Evolutionary conservation across 2,888 invertebrate genomes (phyloP).

Genomic region (Dione juno): DNA sequence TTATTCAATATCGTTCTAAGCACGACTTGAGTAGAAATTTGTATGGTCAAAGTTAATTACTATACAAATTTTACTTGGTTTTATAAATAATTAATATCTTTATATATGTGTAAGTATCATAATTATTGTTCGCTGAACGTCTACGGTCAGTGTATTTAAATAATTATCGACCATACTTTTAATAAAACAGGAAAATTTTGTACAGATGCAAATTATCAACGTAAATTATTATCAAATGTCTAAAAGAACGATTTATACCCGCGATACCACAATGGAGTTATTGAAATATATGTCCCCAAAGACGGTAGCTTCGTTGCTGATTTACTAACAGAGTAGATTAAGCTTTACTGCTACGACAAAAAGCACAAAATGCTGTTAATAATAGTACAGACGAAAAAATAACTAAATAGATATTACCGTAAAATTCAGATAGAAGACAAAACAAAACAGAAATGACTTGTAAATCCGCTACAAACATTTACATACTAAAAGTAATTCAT

Average conservation of each 20-base stretch:
- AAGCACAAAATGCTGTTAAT: constrained; percentile 14
- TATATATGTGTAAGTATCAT: constrained; percentile 2
- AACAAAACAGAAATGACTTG: constrained; percentile 73
- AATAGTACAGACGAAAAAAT: constrained; percentile 50
- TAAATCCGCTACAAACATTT: constrained; percentile 74
- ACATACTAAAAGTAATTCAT: constrained; percentile 56
- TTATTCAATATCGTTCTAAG: constrained; percentile 62
- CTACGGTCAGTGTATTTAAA: constrained; percentile 19
- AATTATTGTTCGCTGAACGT: constrained; percentile 5
- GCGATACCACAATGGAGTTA: constrained; percentile 71
- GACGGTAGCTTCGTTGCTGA: constrained; percentile 60
- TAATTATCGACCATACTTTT: constrained; percentile 52
- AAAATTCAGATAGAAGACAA: constrained; percentile 71
- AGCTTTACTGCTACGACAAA: constrained; percentile 37
- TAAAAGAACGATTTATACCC: constrained; percentile 76
- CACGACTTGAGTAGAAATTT: constrained; percentile 46
- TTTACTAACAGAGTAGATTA: constrained; percentile 56
- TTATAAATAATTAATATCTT: constrained; percentile 9
- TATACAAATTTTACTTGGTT: constrained; percentile 30
- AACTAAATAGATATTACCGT: constrained; percentile 66
- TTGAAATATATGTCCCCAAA: constrained; percentile 80
- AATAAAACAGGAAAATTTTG: constrained; percentile 57
- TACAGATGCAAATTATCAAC: constrained; percentile 67
- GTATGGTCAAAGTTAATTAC: constrained; percentile 46
- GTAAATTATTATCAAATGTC: constrained; percentile 74